Percentiles rank a stretch among this genome's conserved stretches.
These are phyloP conservation scores for Hafferia zeledoni DNA, from an alignment of 2,797 vertebrate genomes.

Conservation along the genomic window DNA sequence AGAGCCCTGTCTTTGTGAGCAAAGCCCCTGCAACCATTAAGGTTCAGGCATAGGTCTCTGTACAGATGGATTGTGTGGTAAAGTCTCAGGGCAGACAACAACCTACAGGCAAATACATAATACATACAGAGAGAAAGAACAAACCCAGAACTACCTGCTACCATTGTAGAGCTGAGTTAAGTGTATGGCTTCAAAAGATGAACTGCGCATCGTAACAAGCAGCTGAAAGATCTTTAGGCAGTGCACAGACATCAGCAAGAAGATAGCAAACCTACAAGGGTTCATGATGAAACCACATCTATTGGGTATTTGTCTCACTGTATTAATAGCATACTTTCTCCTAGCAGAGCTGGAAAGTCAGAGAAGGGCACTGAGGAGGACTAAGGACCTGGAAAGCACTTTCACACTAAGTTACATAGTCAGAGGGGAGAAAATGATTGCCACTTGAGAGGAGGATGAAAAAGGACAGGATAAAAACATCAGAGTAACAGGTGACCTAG, in stretches of 20 bases:
- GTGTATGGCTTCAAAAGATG: background rate
- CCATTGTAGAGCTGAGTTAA: background rate
- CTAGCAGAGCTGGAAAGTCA: background rate
- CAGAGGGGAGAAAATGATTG: background rate
- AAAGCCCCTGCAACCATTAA: background rate
- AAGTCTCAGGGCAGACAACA: background rate
- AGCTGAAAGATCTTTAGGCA: background rate
- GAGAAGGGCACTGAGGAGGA: background rate
- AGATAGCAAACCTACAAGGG: accelerated
- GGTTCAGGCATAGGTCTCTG: background rate
- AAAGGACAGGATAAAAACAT: background rate
- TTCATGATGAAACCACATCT: background rate
- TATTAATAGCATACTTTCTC: background rate
- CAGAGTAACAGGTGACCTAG: background rate
- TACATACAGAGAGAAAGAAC: accelerated
- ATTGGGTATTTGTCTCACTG: background rate
- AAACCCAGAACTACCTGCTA: background rate
- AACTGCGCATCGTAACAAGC: accelerated
- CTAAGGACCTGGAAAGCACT: background rate
- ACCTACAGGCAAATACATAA: background rate
- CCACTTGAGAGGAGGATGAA: background rate
- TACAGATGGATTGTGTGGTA: accelerated
- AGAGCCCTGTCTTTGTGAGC: background rate
- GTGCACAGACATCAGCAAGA: background rate
- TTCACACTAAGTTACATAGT: background rate